Base-by-base conservation (phyloP, 2,113 vertebrate species). In the Gadus macrocephalus region DNA sequence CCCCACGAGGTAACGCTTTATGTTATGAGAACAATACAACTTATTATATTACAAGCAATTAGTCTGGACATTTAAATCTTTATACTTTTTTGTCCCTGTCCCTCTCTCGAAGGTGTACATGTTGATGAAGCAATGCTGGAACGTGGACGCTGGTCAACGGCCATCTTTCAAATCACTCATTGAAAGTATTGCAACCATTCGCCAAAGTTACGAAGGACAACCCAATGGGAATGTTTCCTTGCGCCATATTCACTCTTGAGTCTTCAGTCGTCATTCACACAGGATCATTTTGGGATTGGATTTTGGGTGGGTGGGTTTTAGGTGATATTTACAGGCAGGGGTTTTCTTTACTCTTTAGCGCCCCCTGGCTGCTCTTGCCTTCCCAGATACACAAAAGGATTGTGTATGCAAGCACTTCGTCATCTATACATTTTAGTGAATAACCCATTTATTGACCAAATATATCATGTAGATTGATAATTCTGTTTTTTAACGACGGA, bases 91-190 rank as follows among this genome's bases (percentile, higher is more conserved):
- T 7, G 31, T 35, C 42, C 20, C 66, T 25, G 58, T 62, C 38
- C 25, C 12, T 6, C 53, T 7, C 12, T 75, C n/a, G 73, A 73
- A 90, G 88, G 82, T 92, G 59, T 87, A 84, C 77, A 9, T 79
- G n/a, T 5, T 91, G 69, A 94, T 97, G 94, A 91, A 92, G 75
- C 90, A 89, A 74, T 98, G 96, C 75, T 98, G 96, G 95, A 87
- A 92, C 25, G 25, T 80, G 0, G 89, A 94, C 0, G 90, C 94
- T 3, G 78, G 80, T 2, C 78, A 88, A 25, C 93, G 96, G 0
- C 96, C 95, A 0, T 69, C 91, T 0, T 97, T 98, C 76, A 66
- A 66, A 27, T 88, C 89, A 58, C 92, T 97, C 3, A 75, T 92
- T 5, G 86, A 93, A 1, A 72, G 82, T 67, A 89, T 96, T 38